Percentiles rank a stretch among this genome's conserved stretches.
Conservation (phyloP, 2,888 invertebrate species). For the Tenthredo amoena region DNA sequence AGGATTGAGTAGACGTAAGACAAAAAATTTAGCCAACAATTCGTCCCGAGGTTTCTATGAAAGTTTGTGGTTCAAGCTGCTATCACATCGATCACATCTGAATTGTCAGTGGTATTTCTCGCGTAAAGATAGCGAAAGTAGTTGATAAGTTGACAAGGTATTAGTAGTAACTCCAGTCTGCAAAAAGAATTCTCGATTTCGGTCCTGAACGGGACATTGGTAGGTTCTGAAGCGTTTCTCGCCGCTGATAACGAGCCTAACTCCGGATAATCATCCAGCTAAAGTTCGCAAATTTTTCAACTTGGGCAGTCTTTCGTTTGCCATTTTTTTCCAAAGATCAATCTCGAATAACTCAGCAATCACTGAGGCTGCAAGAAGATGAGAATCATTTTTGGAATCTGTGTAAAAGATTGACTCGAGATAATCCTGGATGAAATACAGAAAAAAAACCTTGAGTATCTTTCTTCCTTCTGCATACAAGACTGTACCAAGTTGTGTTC, state of each 20-base stretch:
- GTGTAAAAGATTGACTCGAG: not conserved
- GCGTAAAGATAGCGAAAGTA: not conserved
- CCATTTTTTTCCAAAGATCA: not conserved
- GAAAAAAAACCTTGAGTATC: not conserved
- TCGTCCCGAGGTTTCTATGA: not conserved
- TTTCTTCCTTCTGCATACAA: not conserved
- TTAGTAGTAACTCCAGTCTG: not conserved
- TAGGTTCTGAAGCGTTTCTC: not conserved
- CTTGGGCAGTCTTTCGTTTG: not conserved
- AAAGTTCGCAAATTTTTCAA: not conserved
- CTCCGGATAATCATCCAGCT: not conserved
- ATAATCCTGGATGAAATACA: not conserved
- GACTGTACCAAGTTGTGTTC: not conserved
- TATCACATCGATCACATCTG: not conserved
- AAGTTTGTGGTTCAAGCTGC: not conserved
- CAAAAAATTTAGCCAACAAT: constrained; percentile 3
- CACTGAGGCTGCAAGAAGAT: not conserved
- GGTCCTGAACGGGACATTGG: not conserved
- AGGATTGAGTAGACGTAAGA: not conserved
- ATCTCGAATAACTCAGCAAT: not conserved
- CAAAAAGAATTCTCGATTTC: not conserved
- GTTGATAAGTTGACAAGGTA: not conserved
- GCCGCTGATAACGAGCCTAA: not conserved
- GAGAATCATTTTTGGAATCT: not conserved
- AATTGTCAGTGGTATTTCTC: not conserved